These are phyloP conservation scores for Epizoanthus stellaris DNA, from an alignment of 92 coral and sea anemone species.

Conservation along the genomic window DNA sequence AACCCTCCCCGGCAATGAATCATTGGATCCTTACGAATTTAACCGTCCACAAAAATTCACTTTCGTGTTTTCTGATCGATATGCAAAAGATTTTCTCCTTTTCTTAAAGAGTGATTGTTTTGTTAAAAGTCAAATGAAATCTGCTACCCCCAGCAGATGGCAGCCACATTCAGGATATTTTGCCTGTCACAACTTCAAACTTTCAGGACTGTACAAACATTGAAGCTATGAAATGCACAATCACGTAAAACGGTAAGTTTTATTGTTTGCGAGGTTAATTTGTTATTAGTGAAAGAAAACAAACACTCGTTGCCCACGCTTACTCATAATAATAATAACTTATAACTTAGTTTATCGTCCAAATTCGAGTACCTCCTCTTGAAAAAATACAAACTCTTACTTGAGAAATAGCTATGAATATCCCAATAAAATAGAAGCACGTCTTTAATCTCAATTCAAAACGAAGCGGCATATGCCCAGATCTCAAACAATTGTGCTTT, in stretches of 20 bases:
- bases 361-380: constrained; percentile 21
- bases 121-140: background rate
- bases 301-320: constrained; percentile 5
- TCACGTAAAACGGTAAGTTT: constrained; percentile 10
- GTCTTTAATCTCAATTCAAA: background rate
- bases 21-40: background rate
- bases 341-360: constrained; percentile 3
- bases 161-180: background rate
- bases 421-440: background rate
- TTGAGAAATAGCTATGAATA: background rate
- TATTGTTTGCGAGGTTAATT: constrained; percentile 42
- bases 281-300: constrained; percentile 48
- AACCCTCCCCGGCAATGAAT: background rate
- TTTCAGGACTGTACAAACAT: constrained; percentile 17
- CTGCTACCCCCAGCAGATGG: too few species aligned
- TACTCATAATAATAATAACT: too few species aligned
- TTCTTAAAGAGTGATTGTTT: too few species aligned
- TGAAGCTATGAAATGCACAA: constrained; percentile 8
- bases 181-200: background rate
- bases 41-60: background rate
- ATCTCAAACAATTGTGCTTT: constrained; percentile 13
- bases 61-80: background rate
- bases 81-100: too few species aligned
- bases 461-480: constrained; percentile 28
- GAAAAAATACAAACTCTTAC: background rate